A percentile compares a stretch with the other conserved stretches of the same genome.
These are phyloP conservation scores for Coleophora deauratella DNA, from an alignment of 2,888 invertebrate genomes.

Conservation along the genomic window DNA sequence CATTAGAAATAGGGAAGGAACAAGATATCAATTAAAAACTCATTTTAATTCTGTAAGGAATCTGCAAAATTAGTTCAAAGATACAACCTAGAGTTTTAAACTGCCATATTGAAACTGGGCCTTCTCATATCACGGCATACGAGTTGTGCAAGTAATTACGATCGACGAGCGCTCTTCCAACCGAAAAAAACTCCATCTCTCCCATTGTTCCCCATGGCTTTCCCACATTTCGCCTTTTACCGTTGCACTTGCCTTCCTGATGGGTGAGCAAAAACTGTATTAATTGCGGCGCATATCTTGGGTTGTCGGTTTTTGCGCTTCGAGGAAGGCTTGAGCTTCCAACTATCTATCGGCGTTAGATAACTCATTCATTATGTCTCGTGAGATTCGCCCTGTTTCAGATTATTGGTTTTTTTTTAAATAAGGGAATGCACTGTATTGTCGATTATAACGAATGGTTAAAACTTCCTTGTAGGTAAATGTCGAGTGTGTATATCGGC, in stretches of 20 bases:
- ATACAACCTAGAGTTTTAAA: constrained; percentile 20
- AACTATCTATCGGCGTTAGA: constrained; percentile 6
- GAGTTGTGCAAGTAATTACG: constrained; percentile 57
- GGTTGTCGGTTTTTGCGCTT: constrained; percentile 5
- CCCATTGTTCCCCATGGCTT: constrained; percentile 58
- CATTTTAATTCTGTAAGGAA: too few species aligned
- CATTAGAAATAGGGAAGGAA: too few species aligned
- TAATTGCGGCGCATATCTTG: constrained; percentile 54
- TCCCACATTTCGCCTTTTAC: constrained; percentile 71
- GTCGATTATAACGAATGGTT: too few species aligned
- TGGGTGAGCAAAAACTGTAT: constrained; percentile 56
- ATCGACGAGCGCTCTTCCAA: constrained; percentile 65
- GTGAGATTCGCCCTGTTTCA: constrained; percentile 11
- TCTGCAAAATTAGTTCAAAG: too few species aligned
- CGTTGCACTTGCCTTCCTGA: constrained; percentile 66
- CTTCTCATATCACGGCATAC: constrained; percentile 42
- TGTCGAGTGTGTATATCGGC: too few species aligned
- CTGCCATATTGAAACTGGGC: constrained; percentile 18
- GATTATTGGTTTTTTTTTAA: too few species aligned
- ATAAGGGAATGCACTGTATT: too few species aligned
- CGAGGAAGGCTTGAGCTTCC: constrained; percentile 5
- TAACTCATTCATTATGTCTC: constrained; percentile 11
- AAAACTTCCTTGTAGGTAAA: too few species aligned
- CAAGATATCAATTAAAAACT: too few species aligned
- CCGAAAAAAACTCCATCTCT: constrained; percentile 65